A percentile compares a stretch with the other conserved stretches of the same genome.
These are phyloP conservation scores for Lasioglossum vierecki DNA, from an alignment of 2,888 invertebrate genomes.

Conservation along the genomic window DNA sequence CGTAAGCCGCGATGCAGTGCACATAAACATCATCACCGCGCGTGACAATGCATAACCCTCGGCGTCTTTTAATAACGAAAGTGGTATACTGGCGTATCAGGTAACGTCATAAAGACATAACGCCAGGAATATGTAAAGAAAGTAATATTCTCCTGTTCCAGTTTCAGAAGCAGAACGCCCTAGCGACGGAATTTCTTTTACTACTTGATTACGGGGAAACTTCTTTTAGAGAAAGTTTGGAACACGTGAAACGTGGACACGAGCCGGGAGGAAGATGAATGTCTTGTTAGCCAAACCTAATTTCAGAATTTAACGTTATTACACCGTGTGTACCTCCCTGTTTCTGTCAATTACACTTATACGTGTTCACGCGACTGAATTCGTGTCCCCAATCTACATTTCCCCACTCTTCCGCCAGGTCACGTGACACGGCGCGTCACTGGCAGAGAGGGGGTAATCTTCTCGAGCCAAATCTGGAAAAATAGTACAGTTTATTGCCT, in stretches of 20 bases:
- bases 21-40: background rate
- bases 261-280: too few relatives aligned
- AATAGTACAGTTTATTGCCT: too few relatives aligned
- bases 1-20: background rate
- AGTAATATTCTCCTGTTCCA: constrained; percentile 6
- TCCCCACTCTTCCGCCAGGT: too few relatives aligned
- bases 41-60: constrained; percentile 12
- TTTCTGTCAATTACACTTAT: background rate
- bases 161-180: background rate
- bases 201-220: background rate
- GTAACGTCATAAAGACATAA: constrained; percentile 6
- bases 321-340: background rate
- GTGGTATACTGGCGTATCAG: background rate
- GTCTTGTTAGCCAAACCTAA: background rate
- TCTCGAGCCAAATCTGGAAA: too few relatives aligned
- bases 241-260: too few relatives aligned
- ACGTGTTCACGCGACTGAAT: background rate
- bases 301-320: background rate
- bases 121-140: background rate
- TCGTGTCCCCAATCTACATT: too few relatives aligned
- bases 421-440: too few relatives aligned
- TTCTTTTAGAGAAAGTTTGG: background rate
- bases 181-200: background rate
- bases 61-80: constrained; percentile 15
- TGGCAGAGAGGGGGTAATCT: too few relatives aligned